These are phyloP conservation scores for Lagocephalus sceleratus DNA, from an alignment of 2,797 vertebrate species.

Conservation along the genomic window DNA sequence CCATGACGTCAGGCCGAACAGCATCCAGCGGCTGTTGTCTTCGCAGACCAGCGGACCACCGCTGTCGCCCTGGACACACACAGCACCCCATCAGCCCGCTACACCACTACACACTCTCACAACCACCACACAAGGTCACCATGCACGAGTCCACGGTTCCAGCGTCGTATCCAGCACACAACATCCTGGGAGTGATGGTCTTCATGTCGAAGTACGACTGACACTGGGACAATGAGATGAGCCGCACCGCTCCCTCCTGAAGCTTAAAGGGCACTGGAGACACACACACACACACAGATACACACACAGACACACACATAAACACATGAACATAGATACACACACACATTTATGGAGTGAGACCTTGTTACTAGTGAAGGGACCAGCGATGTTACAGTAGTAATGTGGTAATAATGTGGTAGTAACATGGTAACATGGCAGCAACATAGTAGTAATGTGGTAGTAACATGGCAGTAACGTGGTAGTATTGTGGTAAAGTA, in stretches of 20 bases:
- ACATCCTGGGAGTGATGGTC: slow-evolving; percentile 92
- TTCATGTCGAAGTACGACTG: slow-evolving; percentile 95
- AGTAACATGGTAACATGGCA: too few species aligned
- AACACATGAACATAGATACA: slow-evolving; percentile 1
- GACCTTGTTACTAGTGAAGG: too few species aligned
- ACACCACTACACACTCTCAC: slow-evolving; percentile 15
- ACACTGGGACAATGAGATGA: slow-evolving; percentile 89
- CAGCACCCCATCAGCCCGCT: slow-evolving; percentile 3
- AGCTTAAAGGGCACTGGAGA: slow-evolving; percentile 91
- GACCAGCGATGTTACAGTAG: too few species aligned
- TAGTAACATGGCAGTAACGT: too few species aligned
- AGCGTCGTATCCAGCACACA: slow-evolving; percentile 91
- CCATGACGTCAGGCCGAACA: slow-evolving; percentile 96
- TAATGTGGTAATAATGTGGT: too few species aligned
- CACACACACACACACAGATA: slow-evolving; percentile 20
- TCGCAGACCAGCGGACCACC: slow-evolving; percentile 92
- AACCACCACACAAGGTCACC: slow-evolving; percentile 68
- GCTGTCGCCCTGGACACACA: slow-evolving; percentile 86
- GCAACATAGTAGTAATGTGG: too few species aligned
- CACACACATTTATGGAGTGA: too few species aligned
- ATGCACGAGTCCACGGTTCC: slow-evolving; percentile 95
- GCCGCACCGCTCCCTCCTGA: slow-evolving; percentile 92
- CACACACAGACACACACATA: slow-evolving; percentile 8
- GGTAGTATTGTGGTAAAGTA: too few species aligned
- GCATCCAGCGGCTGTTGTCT: slow-evolving; percentile 79